Evolutionary conservation across 2,888 invertebrate species (phyloP).

Genomic region (Amiota minor): DNA sequence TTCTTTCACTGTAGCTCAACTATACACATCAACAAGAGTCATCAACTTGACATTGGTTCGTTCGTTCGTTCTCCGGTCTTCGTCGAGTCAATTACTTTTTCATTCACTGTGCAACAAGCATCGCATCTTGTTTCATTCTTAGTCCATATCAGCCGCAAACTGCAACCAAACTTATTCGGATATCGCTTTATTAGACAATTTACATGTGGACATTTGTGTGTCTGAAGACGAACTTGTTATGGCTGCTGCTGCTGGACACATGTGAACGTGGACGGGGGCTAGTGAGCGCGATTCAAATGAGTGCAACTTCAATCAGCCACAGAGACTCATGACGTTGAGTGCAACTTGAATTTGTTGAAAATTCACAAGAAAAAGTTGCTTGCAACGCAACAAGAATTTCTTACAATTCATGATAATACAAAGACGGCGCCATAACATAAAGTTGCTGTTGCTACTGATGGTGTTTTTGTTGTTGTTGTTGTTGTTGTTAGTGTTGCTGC

Average conservation of each 20-base stretch:
- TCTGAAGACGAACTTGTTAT: constrained; percentile 9
- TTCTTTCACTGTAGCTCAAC: neutral
- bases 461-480: neutral
- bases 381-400: constrained; percentile 14
- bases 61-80: neutral
- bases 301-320: neutral
- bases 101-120: neutral
- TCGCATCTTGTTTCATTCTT: too few relatives aligned
- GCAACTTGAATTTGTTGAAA: too few relatives aligned
- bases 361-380: neutral
- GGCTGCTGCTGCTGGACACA: constrained; percentile 4
- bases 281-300: constrained; percentile 9
- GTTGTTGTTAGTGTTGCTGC: neutral
- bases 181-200: constrained; percentile 25
- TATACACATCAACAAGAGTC: neutral
- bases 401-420: neutral
- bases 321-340: neutral
- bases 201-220: neutral
- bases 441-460: neutral
- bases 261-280: constrained; percentile 13
- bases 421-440: constrained; percentile 16
- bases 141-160: too few relatives aligned
- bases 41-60: constrained; percentile 22
- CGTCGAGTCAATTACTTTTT: constrained; percentile 4
- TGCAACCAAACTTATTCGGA: neutral